Percentiles rank a stretch among this genome's conserved stretches.
phyloP scores from a whole-genome alignment of 2,797 vertebrate species.

The Malacoctenus gilli region DNA sequence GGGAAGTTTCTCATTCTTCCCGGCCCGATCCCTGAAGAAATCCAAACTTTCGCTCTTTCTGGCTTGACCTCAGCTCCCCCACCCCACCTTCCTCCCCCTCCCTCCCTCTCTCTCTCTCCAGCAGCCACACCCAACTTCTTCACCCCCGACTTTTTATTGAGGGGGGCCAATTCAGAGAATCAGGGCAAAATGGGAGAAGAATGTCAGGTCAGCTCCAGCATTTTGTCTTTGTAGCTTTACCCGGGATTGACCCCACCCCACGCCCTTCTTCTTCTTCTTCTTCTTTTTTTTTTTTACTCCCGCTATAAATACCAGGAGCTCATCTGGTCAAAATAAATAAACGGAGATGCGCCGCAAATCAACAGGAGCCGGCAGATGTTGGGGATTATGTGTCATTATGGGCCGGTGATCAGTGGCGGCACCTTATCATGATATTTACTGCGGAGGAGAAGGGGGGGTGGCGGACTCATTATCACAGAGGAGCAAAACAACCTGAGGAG shows the following conservation, averaged over 20 bases:
- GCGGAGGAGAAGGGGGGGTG: no score
- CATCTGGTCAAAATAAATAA: conserved; percentile 82
- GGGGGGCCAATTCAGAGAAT: conserved; percentile 72
- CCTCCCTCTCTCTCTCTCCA: conserved; percentile 14
- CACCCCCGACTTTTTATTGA: conserved; percentile 67
- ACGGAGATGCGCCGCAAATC: conserved; percentile 71
- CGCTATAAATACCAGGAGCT: conserved; percentile 80
- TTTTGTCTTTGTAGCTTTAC: conserved; percentile 71
- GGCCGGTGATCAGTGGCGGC: conserved; percentile 22
- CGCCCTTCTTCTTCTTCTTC: conserved; percentile 32
- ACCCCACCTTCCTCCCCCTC: conserved; percentile 11
- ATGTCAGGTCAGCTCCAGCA: conserved; percentile 77
- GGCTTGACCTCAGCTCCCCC: conserved; percentile 40
- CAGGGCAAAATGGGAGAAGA: conserved; percentile 69
- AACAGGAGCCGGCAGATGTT: conserved; percentile 65
- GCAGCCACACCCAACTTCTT: conserved; percentile 53
- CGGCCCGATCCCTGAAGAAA: neutral
- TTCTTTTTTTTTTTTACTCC: conserved; percentile 62
- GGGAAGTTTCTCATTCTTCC: conserved; percentile 42
- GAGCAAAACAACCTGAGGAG: no score
- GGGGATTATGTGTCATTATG: conserved; percentile 51
- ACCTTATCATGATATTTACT: conserved; percentile 17
- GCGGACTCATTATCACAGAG: no score
- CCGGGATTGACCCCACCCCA: conserved; percentile 73
- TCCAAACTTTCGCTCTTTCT: no score